Base-by-base conservation (phyloP, 2,888 invertebrate genomes). In the Scaptomyza caliginosa region DNA sequence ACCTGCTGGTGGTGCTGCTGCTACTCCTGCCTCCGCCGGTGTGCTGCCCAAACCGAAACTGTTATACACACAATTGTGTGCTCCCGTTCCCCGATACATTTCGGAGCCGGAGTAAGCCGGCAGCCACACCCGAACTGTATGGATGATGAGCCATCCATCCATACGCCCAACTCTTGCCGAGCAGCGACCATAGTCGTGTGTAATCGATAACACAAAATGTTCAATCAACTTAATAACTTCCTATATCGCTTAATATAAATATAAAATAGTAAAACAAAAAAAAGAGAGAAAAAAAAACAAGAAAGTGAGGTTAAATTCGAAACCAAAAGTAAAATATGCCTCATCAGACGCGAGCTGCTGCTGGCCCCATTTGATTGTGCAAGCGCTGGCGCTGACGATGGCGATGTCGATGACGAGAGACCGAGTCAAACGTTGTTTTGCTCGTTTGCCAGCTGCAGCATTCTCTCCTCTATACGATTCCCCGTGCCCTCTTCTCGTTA, bases 301-400 rank as follows among this genome's bases (percentile, higher is more conserved):
- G 56, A 74, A 80, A 77, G 79, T 80, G 82, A 84, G 79, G 79
- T 80, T 80, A 80, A 59, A 68, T 64, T 36, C 67, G 79, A 69
- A 83, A 77, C 69, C 64, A 68, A 71, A 77, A 74, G 76, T 75
- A 71, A 71, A 75, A 71, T 71, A 75, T 67, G 74, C 57, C 74
- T 71, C 72, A 75, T 75, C 74, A 76, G 72, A 69, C 46, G 65
- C 54, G 66, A 67, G 71, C 57, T 59, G 71, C 57, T 59, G 74
- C 57, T 55, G 73, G 77, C 71, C 62, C 75, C 71, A 70, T 62
- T 66, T 58, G 68, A 72, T 79, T 83, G 84, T 79, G 84, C 79
- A 77, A 80, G 81, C 77, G 60, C 51, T 76, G 68, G 36, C 58
- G 42, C 21, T 58, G 81, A 42, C 50, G 67, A 45, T 32, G 49